These are phyloP conservation scores for Leptoteleia sp. DNA, from an alignment of 1,140 invertebrate species.

Conservation along the genomic window DNA sequence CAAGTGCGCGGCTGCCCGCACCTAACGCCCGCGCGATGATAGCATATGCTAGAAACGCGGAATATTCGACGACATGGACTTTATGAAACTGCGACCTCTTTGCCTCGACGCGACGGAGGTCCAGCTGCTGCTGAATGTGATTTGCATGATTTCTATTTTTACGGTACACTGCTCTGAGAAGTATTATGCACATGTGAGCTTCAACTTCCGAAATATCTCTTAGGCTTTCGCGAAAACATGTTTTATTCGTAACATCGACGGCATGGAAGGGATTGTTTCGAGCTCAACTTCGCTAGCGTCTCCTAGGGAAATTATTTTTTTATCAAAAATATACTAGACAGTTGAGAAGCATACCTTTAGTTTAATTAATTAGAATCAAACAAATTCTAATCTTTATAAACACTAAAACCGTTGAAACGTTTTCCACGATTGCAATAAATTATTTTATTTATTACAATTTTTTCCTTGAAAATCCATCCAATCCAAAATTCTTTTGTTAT, in stretches of 20 bases:
- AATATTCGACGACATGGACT: slow-evolving; percentile 66
- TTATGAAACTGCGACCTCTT: slow-evolving; percentile 62
- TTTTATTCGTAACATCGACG: slow-evolving; percentile 41
- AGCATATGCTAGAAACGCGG: slow-evolving; percentile 61
- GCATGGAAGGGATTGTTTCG: slow-evolving; percentile 11
- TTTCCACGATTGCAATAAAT: too few relatives aligned
- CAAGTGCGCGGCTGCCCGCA: slow-evolving; percentile 57
- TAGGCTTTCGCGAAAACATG: slow-evolving; percentile 47
- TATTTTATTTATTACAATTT: too few relatives aligned
- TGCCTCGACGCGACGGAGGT: slow-evolving; percentile 28
- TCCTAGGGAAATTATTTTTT: background rate
- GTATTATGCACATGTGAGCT: slow-evolving; percentile 60
- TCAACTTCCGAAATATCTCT: slow-evolving; percentile 54
- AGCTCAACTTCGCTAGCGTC: slow-evolving; percentile 9
- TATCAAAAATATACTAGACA: too few relatives aligned
- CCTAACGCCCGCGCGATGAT: slow-evolving; percentile 52
- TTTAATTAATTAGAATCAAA: too few relatives aligned
- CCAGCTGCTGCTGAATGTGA: slow-evolving; percentile 61
- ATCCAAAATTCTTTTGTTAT: too few relatives aligned
- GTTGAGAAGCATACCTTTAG: too few relatives aligned
- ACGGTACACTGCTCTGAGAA: slow-evolving; percentile 41
- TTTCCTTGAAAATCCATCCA: too few relatives aligned
- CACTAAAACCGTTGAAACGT: too few relatives aligned
- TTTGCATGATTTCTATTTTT: slow-evolving; percentile 64
- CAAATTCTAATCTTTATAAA: too few relatives aligned